These are phyloP conservation scores for Macropis europaea DNA, from an alignment of 2,888 invertebrate genomes.

Conservation along the genomic window DNA sequence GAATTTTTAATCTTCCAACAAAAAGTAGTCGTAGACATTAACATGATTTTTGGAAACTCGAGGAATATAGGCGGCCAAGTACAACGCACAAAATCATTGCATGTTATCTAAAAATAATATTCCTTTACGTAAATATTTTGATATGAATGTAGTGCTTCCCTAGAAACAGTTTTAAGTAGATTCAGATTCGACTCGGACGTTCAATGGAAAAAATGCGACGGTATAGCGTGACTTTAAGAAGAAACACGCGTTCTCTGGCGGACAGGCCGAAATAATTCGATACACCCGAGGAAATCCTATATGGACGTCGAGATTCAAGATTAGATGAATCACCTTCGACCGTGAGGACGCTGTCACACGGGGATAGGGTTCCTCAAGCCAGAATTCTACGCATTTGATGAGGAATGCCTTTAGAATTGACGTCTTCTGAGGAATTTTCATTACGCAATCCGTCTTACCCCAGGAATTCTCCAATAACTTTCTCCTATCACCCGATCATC, in stretches of 20 bases:
- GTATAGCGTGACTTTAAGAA: background rate
- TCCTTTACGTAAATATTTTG: no score
- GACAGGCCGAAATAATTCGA: slow-evolving; percentile 63
- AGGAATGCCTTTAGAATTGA: slow-evolving; percentile 45
- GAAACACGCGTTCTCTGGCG: slow-evolving; percentile 19
- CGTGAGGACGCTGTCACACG: slow-evolving; percentile 63
- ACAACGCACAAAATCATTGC: no score
- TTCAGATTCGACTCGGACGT: background rate
- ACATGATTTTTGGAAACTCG: no score
- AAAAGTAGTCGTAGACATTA: no score
- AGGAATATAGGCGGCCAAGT: no score
- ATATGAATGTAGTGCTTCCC: no score
- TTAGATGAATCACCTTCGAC: slow-evolving; percentile 62
- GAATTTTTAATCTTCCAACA: no score
- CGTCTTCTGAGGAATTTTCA: slow-evolving; percentile 18
- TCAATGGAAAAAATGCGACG: background rate
- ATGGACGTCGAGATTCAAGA: slow-evolving; percentile 64
- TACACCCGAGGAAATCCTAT: slow-evolving; percentile 64
- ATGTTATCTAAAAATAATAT: no score
- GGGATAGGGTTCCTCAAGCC: slow-evolving; percentile 63
- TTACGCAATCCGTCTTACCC: slow-evolving; percentile 21
- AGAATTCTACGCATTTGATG: slow-evolving; percentile 34
- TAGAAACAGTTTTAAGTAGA: background rate
- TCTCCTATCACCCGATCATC: no score
- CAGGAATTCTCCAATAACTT: background rate